These are phyloP conservation scores for Dipodomys spectabilis DNA, from an alignment of 2,113 vertebrate genomes.

Conservation along the genomic window DNA sequence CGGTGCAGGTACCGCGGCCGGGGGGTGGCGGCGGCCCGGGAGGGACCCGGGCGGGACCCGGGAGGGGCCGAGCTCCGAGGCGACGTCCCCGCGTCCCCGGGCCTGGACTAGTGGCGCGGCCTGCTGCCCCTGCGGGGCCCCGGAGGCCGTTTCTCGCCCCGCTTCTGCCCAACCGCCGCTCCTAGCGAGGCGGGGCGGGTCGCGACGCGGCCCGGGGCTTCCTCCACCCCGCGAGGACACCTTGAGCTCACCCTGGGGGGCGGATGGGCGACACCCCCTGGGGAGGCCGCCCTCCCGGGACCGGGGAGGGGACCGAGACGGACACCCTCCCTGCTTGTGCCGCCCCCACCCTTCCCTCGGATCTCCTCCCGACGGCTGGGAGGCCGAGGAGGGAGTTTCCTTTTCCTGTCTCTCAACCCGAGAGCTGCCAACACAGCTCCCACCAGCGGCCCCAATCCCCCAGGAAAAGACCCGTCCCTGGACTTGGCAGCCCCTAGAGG, in stretches of 20 bases:
- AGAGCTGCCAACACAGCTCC: neutral
- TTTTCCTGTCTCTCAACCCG: slow-evolving; percentile 58
- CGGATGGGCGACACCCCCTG: too few species aligned
- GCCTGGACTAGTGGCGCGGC: slow-evolving; percentile 55
- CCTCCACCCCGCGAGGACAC: neutral
- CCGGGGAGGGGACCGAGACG: too few species aligned
- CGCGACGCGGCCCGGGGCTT: neutral
- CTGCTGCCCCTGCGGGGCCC: neutral
- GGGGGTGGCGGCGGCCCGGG: neutral
- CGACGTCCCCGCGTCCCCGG: neutral
- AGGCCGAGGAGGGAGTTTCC: slow-evolving; percentile 67
- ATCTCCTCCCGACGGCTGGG: neutral
- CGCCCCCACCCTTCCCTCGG: slow-evolving; percentile 28
- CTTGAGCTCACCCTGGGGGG: neutral
- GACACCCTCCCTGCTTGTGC: neutral
- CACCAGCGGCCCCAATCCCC: neutral
- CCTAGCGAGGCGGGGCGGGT: neutral
- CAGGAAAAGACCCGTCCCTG: neutral
- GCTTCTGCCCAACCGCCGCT: neutral
- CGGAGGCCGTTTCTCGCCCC: neutral
- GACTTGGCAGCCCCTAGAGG: neutral
- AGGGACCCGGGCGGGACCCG: too few species aligned
- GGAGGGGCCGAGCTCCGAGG: neutral
- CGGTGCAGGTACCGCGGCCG: slow-evolving; percentile 92
- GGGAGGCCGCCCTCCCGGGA: too few species aligned